Base-by-base conservation (phyloP, 1,140 invertebrate species). In the Drosophila simulans region DNA sequence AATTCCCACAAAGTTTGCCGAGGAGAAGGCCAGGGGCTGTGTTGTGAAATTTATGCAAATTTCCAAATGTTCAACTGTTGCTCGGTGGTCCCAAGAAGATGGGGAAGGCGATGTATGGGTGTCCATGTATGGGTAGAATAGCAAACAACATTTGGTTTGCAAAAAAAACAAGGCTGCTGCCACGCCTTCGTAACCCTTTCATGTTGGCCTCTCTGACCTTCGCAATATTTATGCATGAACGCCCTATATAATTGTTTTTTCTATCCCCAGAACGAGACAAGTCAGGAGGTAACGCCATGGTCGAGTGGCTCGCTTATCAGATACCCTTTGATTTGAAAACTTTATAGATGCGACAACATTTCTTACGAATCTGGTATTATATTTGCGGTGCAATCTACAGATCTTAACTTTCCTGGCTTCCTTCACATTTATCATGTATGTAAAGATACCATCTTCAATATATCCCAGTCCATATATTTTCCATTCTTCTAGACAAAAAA, bases 1-100 rank as follows among this genome's bases (percentile, higher is more conserved):
- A 83, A 88, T 89, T 86, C 20, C 42, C 20, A 45, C 71, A 52
- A 69, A 80, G 65, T 51, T 51, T 34, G 17, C 20, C 20, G 13
- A 10, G 15, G 12, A 45, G 31, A 13, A 13, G 31, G 15, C 11
- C 51, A 3, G 11, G 35, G 49, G 45, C 45, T 59, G 49, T 72
- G 58, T 73, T 55, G 49, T 63, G 70, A 80, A 83, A 88, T 83
- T 88, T 83, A 88, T 89, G 84, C 56, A 80, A 89, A 86, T 86
- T 86, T 86, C 58, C 34, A 62, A 86, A 80, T 83, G 75, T 89
- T 88, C 80, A 89, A 88, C 83, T 88, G 83, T 88, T 88, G 83
- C 83, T 31, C 31, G 8, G 72, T 52, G 31, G 4, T 20, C 27
- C 4, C 25, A 15, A 31, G 22, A 17, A 31, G 15, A 34, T n/a